phyloP scores from a whole-genome alignment of 37 sponge, comb jelly and placozoan species.

The Oopsacas minuta region DNA sequence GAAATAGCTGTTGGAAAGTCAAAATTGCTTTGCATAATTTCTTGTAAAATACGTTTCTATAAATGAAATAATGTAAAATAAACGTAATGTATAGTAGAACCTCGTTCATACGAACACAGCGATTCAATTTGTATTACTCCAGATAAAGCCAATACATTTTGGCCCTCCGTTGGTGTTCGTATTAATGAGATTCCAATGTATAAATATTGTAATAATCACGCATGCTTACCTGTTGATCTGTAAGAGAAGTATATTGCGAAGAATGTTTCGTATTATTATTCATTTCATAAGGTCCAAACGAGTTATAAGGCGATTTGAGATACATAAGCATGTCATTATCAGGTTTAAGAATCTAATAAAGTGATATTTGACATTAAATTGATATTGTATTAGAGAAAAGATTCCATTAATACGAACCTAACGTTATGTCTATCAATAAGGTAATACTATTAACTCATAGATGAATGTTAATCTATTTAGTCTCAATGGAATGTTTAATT shows the following conservation, averaged over 20 bases:
- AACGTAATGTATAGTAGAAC: neutral
- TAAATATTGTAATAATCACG: neutral
- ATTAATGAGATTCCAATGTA: neutral
- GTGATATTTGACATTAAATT: neutral
- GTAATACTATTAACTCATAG: neutral
- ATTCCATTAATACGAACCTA: neutral
- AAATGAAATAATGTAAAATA: neutral
- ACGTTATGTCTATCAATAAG: neutral
- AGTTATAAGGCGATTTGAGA: neutral
- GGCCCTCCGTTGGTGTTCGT: too few species aligned
- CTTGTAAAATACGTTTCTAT: slow-evolving; percentile 15
- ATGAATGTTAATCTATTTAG: neutral
- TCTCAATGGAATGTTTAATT: neutral
- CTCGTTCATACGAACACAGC: neutral
- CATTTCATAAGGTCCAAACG: neutral
- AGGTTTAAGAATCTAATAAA: neutral
- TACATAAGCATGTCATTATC: slow-evolving; percentile 1
- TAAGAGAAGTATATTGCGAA: neutral
- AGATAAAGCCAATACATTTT: too few species aligned
- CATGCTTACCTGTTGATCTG: neutral
- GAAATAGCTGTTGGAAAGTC: neutral
- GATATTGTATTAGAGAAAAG: neutral
- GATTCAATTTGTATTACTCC: neutral
- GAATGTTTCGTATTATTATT: neutral
- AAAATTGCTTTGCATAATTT: slow-evolving; percentile 15